These are phyloP conservation scores for Formicarius rufipectus DNA, from an alignment of 2,113 vertebrate genomes.

Conservation along the genomic window DNA sequence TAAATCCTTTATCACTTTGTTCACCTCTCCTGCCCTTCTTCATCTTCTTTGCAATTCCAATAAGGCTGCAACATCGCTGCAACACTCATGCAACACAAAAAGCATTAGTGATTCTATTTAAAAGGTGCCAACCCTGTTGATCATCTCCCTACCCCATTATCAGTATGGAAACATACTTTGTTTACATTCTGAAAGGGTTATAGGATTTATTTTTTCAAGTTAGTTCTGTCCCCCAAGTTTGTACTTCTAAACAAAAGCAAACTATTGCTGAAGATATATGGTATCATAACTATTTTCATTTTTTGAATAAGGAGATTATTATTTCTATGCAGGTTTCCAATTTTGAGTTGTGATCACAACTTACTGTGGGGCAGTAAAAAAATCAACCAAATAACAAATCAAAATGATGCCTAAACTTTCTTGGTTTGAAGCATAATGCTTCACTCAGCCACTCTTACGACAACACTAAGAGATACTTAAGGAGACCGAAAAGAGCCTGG, in stretches of 20 bases:
- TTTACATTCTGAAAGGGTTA: background rate
- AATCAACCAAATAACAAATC: background rate
- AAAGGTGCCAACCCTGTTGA: slow-evolving; percentile 26
- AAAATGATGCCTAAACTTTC: background rate
- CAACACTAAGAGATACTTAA: background rate
- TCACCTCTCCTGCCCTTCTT: slow-evolving; percentile 21
- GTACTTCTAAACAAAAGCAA: background rate
- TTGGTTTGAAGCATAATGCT: background rate
- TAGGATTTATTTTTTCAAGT: background rate
- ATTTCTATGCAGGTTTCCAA: background rate
- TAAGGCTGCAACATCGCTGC: slow-evolving; percentile 7
- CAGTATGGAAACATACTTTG: background rate
- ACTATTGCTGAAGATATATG: background rate
- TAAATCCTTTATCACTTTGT: slow-evolving; percentile 18
- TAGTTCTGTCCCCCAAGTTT: background rate
- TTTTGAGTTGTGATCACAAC: background rate
- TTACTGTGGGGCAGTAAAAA: background rate
- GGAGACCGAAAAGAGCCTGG: too few species aligned
- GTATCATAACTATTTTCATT: background rate
- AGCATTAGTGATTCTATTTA: slow-evolving; percentile 41
- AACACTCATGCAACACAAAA: slow-evolving; percentile 33
- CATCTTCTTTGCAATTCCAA: slow-evolving; percentile 50
- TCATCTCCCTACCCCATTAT: background rate
- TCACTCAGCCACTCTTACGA: background rate
- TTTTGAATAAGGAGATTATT: background rate